Evolutionary conservation across 2,888 invertebrate genomes (phyloP).

Genomic region (Nephrotoma appendiculata): DNA sequence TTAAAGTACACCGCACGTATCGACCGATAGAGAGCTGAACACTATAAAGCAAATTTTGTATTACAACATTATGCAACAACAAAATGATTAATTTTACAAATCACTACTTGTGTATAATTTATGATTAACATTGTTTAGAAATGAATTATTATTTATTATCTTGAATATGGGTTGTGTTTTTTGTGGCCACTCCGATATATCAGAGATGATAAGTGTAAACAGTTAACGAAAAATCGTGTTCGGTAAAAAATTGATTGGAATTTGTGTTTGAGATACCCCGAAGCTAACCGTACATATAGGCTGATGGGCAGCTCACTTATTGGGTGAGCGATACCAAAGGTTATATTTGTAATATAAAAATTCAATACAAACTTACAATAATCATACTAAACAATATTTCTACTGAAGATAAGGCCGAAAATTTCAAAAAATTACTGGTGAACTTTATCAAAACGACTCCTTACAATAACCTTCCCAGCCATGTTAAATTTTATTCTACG

Average conservation of each 20-base stretch:
- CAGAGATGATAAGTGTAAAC: neutral
- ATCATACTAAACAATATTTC: too few relatives aligned
- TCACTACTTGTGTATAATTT: neutral
- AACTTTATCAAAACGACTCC: too few relatives aligned
- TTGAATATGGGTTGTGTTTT: neutral
- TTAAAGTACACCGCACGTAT: neutral
- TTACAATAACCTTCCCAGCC: too few relatives aligned
- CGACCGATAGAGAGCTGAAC: neutral
- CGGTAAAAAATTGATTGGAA: neutral
- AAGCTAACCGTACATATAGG: too few relatives aligned
- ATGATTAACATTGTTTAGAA: neutral
- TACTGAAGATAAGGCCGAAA: too few relatives aligned
- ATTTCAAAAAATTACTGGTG: too few relatives aligned
- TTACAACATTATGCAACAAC: neutral
- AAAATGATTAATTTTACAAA: neutral
- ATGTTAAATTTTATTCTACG: too few relatives aligned
- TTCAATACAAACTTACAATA: too few relatives aligned
- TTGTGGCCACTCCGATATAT: neutral
- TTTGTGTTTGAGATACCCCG: too few relatives aligned
- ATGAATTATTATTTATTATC: neutral
- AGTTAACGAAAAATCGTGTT: neutral
- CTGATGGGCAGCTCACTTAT: too few relatives aligned
- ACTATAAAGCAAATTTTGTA: neutral
- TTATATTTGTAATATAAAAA: too few relatives aligned
- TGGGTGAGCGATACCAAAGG: too few relatives aligned